Base-by-base conservation (phyloP, 2,797 vertebrate genomes). In the Phrynocephalus vlangalii region DNA sequence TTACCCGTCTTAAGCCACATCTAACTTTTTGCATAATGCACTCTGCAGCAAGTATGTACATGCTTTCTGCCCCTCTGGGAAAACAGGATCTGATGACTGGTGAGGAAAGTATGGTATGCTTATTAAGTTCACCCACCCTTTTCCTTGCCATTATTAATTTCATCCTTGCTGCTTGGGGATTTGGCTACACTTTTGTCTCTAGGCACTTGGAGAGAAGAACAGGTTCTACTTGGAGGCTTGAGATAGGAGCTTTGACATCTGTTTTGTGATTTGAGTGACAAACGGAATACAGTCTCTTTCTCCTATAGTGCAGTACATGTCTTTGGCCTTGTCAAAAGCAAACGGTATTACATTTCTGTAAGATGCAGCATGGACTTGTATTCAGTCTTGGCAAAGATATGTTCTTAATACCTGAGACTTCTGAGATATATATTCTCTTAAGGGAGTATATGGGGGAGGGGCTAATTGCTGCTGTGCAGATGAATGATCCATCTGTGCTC, bases 31-130 rank as follows among this genome's bases (percentile, higher is more conserved):
- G 76, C 88, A 84, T 90, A 86, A 82, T 86, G 90, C 44, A 88
- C 90, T 88, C 85, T 91, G 70, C 79, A 86, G 90, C 95, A 82
- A 93, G 95, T 93, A 77, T 86, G 85, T 86, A 90, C 94, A 84
- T 87, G 94, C 88, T 95, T 87, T 80, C 63, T 90, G 89, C 94
- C 92, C 93, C 90, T 94, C 92, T 85, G 6, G 91, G 91, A 80
- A 95, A 93, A 93, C 90, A 91, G 79, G 92, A 92, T 95, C 91
- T 93, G 93, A 93, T 94, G 93, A 92, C 85, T 93, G 28, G 48
- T 52, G 87, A 7, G 88, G 90, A 90, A 93, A 93, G 87, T 52
- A 60, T 67, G 3, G 30, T 1, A 0, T 81, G 88, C 91, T 85
- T 86, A 68, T 90, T 80, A 50, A 83, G 77, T 85, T 89, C 50